phyloP scores from a whole-genome alignment of 2,888 invertebrate species.

The Trichogramma evanescens region DNA sequence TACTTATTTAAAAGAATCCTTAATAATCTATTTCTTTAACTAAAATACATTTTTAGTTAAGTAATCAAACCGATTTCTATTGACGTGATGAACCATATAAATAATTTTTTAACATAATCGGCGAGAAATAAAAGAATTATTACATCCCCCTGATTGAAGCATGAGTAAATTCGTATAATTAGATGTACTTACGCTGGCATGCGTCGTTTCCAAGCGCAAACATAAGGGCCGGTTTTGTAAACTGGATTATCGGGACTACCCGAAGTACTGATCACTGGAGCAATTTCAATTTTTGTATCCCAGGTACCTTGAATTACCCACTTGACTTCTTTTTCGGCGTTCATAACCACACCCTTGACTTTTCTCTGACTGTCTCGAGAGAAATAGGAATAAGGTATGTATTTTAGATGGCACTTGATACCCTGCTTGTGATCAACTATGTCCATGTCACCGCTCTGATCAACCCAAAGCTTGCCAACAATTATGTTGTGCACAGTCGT shows the following conservation, averaged over 20 bases:
- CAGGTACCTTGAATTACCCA: conserved; percentile 80
- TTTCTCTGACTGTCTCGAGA: conserved; percentile 90
- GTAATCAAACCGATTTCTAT: too few relatives aligned
- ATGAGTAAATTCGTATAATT: not conserved
- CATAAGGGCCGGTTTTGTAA: conserved; percentile 85
- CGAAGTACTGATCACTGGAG: conserved; percentile 72
- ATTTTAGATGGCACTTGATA: conserved; percentile 93
- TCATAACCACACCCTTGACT: conserved; percentile 75
- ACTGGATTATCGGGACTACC: conserved; percentile 71
- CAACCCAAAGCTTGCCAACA: conserved; percentile 98
- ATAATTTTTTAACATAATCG: too few relatives aligned
- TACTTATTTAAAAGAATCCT: too few relatives aligned
- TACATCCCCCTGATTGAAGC: too few relatives aligned
- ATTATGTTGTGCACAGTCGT: conserved; percentile 99
- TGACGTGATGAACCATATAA: too few relatives aligned
- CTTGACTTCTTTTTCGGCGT: conserved; percentile 63
- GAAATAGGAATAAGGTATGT: conserved; percentile 97
- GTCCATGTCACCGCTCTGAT: conserved; percentile 99
- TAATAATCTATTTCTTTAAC: too few relatives aligned
- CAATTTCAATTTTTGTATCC: conserved; percentile 93
- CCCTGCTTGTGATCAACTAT: conserved; percentile 84
- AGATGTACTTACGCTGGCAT: conserved; percentile 58
- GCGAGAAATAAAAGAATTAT: too few relatives aligned
- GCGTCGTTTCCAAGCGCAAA: conserved; percentile 79
- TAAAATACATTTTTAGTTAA: too few relatives aligned